Evolutionary conservation across 2,113 vertebrate genomes (phyloP).

Genomic region (Pygathrix nemaeus): DNA sequence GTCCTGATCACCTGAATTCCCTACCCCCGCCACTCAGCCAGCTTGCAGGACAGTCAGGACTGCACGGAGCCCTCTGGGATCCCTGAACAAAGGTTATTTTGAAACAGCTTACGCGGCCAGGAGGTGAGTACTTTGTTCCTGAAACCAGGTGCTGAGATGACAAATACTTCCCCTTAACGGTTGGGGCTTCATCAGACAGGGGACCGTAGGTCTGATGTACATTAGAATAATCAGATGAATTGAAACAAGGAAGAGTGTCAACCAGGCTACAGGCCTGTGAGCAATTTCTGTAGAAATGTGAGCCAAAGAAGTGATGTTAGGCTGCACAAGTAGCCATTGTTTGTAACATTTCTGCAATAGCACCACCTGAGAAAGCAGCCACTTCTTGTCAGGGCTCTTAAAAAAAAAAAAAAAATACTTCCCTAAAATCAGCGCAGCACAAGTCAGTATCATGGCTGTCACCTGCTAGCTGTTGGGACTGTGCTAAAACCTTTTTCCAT

Average conservation of each 20-base stretch:
- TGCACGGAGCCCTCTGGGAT: background rate
- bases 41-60: background rate
- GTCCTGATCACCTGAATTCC: background rate
- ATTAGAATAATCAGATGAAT: background rate
- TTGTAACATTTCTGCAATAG: background rate
- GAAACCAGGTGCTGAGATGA: constrained; percentile 71
- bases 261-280: background rate
- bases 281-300: background rate
- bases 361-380: background rate
- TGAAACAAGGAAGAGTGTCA: background rate
- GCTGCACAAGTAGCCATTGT: background rate
- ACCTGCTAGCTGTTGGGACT: background rate
- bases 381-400: background rate
- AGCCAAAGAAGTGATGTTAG: background rate
- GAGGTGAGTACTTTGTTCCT: constrained; percentile 64
- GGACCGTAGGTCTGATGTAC: background rate
- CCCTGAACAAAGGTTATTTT: constrained; percentile 63
- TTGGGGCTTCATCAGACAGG: background rate
- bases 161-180: constrained; percentile 53
- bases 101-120: background rate
- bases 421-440: background rate
- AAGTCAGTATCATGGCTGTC: background rate
- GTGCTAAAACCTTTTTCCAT: background rate
- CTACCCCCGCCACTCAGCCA: background rate
- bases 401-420: background rate